These are phyloP conservation scores for Toxostoma redivivum DNA, from an alignment of 2,113 vertebrate species.

Conservation along the genomic window DNA sequence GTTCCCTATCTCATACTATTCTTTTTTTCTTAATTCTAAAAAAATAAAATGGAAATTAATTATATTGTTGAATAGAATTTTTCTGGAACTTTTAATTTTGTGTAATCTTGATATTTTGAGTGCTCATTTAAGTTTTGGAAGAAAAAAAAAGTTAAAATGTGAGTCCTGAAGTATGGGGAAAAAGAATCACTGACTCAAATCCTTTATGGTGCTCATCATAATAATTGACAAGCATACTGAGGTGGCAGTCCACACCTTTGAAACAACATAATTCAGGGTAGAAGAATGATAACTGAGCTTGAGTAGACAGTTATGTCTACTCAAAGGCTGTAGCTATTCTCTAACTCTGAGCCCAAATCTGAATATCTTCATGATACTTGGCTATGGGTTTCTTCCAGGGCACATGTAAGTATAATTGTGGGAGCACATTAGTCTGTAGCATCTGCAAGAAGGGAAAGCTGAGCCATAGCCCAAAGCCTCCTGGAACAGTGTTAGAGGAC, in stretches of 20 bases:
- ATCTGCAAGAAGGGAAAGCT: not conserved
- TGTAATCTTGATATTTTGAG: not conserved
- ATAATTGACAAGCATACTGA: not conserved
- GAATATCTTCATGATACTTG: not conserved
- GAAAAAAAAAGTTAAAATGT: not conserved
- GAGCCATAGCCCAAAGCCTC: accelerated
- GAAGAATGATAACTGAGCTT: not conserved
- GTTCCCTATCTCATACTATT: not conserved
- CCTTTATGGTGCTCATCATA: not conserved
- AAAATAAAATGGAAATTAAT: not conserved
- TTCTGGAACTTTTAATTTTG: not conserved
- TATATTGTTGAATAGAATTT: not conserved
- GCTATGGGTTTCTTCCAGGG: not conserved
- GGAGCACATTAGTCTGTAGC: not conserved
- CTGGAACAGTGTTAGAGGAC: not conserved
- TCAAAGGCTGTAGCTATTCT: not conserved
- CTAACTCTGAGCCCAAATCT: not conserved
- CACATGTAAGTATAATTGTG: accelerated
- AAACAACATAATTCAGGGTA: not conserved
- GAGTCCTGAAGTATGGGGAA: not conserved
- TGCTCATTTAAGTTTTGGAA: not conserved
- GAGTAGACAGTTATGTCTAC: not conserved
- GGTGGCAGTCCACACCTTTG: not conserved
- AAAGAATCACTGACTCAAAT: not conserved
- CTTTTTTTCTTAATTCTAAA: not conserved